Percentiles rank a stretch among this genome's conserved stretches.
phyloP scores from a whole-genome alignment of 2,113 vertebrate species.

The Glaucomys volans region DNA sequence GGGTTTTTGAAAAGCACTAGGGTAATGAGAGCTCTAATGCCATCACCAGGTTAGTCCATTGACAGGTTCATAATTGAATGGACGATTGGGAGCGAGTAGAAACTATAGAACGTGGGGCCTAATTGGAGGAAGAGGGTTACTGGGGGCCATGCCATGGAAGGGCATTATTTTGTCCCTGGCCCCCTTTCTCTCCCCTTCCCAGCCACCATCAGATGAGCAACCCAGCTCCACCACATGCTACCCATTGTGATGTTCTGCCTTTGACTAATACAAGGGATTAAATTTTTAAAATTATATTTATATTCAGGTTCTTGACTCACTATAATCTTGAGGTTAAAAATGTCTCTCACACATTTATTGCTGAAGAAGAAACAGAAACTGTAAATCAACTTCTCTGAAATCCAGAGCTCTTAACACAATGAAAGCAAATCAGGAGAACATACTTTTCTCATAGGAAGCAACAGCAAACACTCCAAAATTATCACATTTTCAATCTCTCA shows the following conservation, averaged over 20 bases:
- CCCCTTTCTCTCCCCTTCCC: too few species aligned
- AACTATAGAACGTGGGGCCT: too few species aligned
- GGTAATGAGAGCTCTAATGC: background rate
- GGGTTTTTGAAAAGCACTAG: background rate
- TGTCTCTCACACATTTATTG: background rate
- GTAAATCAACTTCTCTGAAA: conserved; percentile 26
- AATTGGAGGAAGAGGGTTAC: too few species aligned
- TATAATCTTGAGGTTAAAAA: background rate
- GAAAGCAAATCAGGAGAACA: background rate
- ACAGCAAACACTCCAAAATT: background rate
- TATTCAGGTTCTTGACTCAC: background rate
- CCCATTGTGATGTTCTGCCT: background rate
- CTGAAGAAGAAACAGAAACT: background rate
- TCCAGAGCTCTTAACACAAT: conserved; percentile 21
- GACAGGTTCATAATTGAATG: background rate
- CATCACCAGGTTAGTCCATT: background rate
- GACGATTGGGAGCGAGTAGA: too few species aligned
- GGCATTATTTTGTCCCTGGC: too few species aligned
- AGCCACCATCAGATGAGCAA: too few species aligned
- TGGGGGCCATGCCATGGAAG: too few species aligned
- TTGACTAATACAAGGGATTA: background rate
- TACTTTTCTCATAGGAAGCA: background rate
- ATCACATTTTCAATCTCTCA: background rate
- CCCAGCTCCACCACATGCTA: background rate
- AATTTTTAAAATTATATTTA: background rate